Evolutionary conservation across 30 jellyfish, hydroid and myxozoan genomes (phyloP).

Genomic region (Pelagia noctiluca): DNA sequence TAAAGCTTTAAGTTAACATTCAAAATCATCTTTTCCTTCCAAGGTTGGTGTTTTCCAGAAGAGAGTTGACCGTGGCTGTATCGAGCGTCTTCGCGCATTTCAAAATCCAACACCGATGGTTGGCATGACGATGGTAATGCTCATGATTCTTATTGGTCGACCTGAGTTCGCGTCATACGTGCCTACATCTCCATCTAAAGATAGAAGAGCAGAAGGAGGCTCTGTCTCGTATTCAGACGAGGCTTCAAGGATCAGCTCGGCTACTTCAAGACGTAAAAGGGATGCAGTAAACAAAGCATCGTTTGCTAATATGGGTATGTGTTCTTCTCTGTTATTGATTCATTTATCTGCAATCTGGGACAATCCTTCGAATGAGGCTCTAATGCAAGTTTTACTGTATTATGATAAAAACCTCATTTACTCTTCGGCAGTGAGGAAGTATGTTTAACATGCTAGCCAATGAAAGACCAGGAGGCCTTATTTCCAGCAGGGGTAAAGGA

Average conservation of each 20-base stretch:
- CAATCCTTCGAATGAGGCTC: too few species aligned
- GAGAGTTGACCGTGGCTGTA: constrained; percentile 82
- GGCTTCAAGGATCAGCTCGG: constrained; percentile 78
- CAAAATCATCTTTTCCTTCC: background rate
- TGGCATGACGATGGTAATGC: constrained; percentile 82
- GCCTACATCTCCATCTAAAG: constrained; percentile 40
- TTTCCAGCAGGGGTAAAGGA: too few species aligned
- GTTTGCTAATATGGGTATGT: constrained; percentile 43
- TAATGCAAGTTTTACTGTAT: too few species aligned
- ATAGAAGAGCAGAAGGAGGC: constrained; percentile 32
- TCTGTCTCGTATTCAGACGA: constrained; percentile 45
- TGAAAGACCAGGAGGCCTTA: too few species aligned
- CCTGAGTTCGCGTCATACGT: constrained; percentile 78
- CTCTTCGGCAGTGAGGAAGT: too few species aligned
- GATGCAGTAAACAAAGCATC: constrained; percentile 31
- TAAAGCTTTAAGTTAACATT: too few species aligned
- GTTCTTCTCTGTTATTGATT: too few species aligned
- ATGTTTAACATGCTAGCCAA: too few species aligned
- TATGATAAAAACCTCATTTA: too few species aligned
- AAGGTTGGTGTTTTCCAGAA: constrained; percentile 63
- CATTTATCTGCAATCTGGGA: too few species aligned
- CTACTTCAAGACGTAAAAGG: constrained; percentile 51
- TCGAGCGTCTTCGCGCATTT: constrained; percentile 87
- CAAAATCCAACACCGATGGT: constrained; percentile 90
- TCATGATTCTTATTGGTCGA: constrained; percentile 82